Percentiles rank a stretch among this genome's conserved stretches.
phyloP scores from a whole-genome alignment of 2,888 invertebrate species.

The Malachius bipustulatus region DNA sequence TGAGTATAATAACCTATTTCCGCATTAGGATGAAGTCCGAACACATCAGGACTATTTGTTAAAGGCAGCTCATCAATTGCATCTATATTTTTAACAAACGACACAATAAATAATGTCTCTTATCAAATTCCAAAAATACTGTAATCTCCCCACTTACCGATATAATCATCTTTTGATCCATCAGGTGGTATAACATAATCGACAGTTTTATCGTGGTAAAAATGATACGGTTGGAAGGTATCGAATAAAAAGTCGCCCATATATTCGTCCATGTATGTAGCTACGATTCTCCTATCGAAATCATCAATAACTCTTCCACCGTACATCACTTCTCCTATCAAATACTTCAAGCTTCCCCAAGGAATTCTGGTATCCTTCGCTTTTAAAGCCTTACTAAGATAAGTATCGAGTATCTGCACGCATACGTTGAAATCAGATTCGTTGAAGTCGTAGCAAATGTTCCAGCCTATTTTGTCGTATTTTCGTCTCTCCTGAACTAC shows the following conservation, averaged over 20 bases:
- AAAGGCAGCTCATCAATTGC: constrained; percentile 72
- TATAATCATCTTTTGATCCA: constrained; percentile 55
- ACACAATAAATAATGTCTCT: constrained; percentile 1
- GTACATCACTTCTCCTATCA: constrained; percentile 93
- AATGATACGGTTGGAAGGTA: constrained; percentile 82
- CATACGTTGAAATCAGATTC: constrained; percentile 87
- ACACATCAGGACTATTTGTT: constrained; percentile 79
- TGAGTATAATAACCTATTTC: constrained; percentile 90
- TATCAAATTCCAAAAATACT: constrained; percentile 2
- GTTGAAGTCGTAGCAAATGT: constrained; percentile 86
- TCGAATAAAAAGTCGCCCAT: constrained; percentile 91
- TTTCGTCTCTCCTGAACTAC: constrained; percentile 86
- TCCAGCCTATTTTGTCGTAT: constrained; percentile 92
- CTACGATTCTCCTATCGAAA: constrained; percentile 76
- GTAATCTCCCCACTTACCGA: constrained; percentile 40
- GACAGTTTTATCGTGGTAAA: constrained; percentile 60
- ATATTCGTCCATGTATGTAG: constrained; percentile 87
- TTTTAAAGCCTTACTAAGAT: constrained; percentile 58
- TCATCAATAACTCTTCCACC: constrained; percentile 88
- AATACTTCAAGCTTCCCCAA: constrained; percentile 83
- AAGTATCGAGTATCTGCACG: constrained; percentile 72
- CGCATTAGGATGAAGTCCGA: constrained; percentile 89
- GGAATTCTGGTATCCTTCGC: constrained; percentile 55
- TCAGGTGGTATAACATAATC: constrained; percentile 69
- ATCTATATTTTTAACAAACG: constrained; percentile 37